Evolutionary conservation across 2,113 vertebrate genomes (phyloP).

Genomic region (Dicentrarchus labrax): DNA sequence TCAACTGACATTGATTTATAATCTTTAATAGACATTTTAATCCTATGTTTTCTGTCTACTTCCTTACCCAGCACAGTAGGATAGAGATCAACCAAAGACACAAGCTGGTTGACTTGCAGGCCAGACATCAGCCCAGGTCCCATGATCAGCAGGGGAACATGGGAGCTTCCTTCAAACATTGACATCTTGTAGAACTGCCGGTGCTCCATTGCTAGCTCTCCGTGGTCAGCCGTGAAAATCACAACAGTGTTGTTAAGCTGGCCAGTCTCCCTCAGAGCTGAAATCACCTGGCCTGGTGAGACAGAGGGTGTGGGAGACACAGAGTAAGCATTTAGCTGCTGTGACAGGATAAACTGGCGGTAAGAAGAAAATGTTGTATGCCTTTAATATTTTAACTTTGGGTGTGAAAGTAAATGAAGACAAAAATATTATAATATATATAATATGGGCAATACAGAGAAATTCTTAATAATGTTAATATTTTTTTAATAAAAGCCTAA

Average conservation of each 20-base stretch:
- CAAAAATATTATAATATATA: background rate
- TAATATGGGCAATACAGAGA: background rate
- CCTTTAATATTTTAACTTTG: background rate
- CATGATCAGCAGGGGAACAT: constrained; percentile 91
- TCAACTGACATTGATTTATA: background rate
- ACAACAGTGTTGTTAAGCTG: constrained; percentile 89
- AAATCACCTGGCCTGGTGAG: constrained; percentile 89
- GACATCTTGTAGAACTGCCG: constrained; percentile 99
- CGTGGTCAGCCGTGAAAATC: constrained; percentile 95
- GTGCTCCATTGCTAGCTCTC: constrained; percentile 98
- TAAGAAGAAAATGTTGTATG: background rate
- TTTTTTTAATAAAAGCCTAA: background rate
- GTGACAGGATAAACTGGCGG: background rate
- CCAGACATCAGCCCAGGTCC: constrained; percentile 87
- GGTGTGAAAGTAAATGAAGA: background rate
- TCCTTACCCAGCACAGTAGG: constrained; percentile 93
- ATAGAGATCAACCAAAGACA: constrained; percentile 96
- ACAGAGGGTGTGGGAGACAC: constrained; percentile 10
- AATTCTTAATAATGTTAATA: background rate
- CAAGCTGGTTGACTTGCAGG: constrained; percentile 82
- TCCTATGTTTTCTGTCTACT: constrained; percentile 5
- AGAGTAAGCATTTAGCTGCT: no score
- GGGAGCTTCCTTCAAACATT: constrained; percentile 97
- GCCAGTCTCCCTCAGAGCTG: constrained; percentile 84
- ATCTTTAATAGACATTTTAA: background rate